Evolutionary conservation across 2,797 vertebrate genomes (phyloP).

Genomic region (Florisuga fusca): DNA sequence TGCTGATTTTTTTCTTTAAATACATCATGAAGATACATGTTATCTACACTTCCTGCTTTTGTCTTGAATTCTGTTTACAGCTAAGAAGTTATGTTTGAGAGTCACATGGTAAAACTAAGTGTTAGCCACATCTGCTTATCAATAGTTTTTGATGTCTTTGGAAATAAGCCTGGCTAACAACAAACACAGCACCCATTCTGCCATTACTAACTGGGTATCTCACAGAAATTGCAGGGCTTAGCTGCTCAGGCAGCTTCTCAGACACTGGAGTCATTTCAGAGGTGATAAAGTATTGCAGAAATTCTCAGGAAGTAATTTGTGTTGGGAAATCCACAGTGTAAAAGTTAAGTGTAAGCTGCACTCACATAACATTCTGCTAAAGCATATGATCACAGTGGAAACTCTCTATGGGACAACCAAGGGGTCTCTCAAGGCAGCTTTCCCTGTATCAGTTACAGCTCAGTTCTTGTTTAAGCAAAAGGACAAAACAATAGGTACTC

Average conservation of each 20-base stretch:
- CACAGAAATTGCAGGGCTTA: not conserved
- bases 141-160: not conserved
- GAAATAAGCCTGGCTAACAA: not conserved
- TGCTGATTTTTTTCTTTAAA: not conserved
- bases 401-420: not conserved
- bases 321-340: not conserved
- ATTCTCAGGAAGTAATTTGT: not conserved
- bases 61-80: not conserved
- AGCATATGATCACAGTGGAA: not conserved
- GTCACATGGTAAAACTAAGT: not conserved
- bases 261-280: not conserved
- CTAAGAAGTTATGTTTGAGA: not conserved
- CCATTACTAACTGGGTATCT: not conserved
- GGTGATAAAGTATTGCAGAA: not conserved
- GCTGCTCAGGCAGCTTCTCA: not conserved
- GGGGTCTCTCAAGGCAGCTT: not conserved
- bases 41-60: not conserved
- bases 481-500: not conserved
- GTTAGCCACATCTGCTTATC: not conserved
- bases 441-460: not conserved
- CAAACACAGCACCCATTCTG: not conserved
- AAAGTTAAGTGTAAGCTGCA: not conserved
- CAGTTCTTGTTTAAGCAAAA: not conserved
- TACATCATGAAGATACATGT: not conserved
- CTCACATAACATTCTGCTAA: not conserved